Conservation (phyloP, 2,113 vertebrate genomes). For the Ginglymostoma cirratum region DNA sequence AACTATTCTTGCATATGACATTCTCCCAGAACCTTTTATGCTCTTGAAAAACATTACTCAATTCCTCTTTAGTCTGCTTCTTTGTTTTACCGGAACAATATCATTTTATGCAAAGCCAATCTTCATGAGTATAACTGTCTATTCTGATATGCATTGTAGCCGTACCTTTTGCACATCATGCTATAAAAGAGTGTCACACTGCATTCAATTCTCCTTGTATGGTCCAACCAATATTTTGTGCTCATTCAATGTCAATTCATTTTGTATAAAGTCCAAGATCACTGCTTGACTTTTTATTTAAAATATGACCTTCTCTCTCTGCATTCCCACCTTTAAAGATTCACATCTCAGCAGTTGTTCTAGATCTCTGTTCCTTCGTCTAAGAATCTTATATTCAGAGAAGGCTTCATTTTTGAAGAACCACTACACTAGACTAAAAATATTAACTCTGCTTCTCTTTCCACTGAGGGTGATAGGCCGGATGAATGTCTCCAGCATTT, state of each 20-base stretch:
- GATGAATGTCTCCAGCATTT: too few relatives aligned
- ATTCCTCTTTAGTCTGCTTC: not conserved
- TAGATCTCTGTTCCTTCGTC: too few relatives aligned
- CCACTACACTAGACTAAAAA: too few relatives aligned
- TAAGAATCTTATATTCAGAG: too few relatives aligned
- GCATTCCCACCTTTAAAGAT: not conserved
- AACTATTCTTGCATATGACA: not conserved
- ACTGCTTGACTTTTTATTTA: not conserved
- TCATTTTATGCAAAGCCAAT: not conserved
- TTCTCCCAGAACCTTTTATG: not conserved
- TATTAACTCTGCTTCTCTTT: too few relatives aligned
- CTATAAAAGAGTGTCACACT: not conserved
- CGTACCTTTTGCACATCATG: not conserved
- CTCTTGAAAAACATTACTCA: not conserved
- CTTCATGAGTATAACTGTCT: not conserved
- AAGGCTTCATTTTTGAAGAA: too few relatives aligned
- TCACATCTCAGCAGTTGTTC: too few relatives aligned
- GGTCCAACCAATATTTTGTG: not conserved
- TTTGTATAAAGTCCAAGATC: not conserved
- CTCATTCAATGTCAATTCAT: not conserved
- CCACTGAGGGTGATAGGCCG: too few relatives aligned
- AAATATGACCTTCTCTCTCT: not conserved
- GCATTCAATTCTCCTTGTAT: not conserved
- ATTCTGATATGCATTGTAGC: not conserved
- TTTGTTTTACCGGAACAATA: not conserved